Evolutionary conservation across 2,797 vertebrate genomes (phyloP).

Genomic region (Scolopax bukidnonensis): DNA sequence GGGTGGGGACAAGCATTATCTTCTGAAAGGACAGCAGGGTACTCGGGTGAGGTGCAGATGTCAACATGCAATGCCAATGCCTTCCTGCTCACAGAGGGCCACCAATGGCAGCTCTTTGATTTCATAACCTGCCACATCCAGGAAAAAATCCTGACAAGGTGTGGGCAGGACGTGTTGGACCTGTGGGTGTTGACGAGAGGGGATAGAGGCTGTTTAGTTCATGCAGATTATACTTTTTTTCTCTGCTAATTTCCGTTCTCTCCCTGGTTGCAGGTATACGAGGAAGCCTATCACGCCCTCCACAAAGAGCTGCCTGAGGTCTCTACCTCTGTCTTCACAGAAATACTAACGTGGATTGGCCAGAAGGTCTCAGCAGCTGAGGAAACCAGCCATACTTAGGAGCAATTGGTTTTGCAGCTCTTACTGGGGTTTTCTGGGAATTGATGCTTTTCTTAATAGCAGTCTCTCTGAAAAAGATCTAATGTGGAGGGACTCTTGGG

Average conservation of each 20-base stretch:
- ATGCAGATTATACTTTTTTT: neutral
- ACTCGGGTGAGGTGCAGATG: fast-evolving
- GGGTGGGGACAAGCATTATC: neutral
- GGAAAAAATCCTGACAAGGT: neutral
- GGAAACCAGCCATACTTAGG: constrained; percentile 68
- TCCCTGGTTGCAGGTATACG: constrained; percentile 84
- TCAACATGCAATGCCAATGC: neutral
- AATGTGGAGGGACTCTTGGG: constrained; percentile 35
- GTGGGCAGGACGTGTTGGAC: neutral
- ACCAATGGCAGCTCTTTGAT: neutral
- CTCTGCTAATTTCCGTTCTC: neutral
- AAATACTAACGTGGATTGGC: constrained; percentile 88
- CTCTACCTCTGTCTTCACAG: constrained; percentile 85
- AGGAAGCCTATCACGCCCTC: constrained; percentile 91
- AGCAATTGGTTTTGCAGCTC: neutral
- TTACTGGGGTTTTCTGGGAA: constrained; percentile 32
- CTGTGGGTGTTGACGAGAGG: neutral
- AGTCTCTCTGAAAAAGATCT: constrained; percentile 6
- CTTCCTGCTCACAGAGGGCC: fast-evolving
- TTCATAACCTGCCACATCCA: neutral
- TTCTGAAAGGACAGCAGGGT: neutral
- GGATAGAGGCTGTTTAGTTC: neutral
- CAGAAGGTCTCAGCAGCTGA: constrained; percentile 80
- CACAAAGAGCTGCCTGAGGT: constrained; percentile 94
- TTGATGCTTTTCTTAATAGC: constrained; percentile 26